These are phyloP conservation scores for Porites rus DNA, from an alignment of 92 coral and sea anemone species.

Conservation along the genomic window DNA sequence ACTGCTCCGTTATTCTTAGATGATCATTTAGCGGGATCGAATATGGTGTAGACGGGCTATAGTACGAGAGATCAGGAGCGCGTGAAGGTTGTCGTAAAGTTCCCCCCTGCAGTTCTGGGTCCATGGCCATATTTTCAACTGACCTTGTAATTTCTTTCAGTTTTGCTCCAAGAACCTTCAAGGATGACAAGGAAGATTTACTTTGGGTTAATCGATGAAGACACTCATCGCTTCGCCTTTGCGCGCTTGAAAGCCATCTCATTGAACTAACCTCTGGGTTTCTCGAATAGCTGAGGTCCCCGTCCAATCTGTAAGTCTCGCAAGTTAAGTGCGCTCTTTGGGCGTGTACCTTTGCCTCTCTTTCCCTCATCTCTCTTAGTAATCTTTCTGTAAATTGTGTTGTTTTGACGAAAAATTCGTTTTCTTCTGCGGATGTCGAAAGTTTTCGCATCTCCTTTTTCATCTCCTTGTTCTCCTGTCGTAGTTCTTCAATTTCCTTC, in stretches of 20 bases:
- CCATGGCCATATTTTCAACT: constrained; percentile 59
- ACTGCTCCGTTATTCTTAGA: neutral
- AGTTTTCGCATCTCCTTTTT: constrained; percentile 67
- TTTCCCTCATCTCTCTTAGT: constrained; percentile 69
- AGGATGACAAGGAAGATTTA: constrained; percentile 21
- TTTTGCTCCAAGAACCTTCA: constrained; percentile 56
- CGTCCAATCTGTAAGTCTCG: neutral
- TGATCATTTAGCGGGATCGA: neutral
- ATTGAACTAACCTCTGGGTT: neutral
- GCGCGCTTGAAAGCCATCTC: neutral
- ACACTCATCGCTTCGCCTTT: neutral
- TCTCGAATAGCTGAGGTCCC: constrained; percentile 3
- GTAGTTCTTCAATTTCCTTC: constrained; percentile 69
- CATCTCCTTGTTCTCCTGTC: constrained; percentile 77
- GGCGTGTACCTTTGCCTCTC: constrained; percentile 40
- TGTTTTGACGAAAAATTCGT: constrained; percentile 61
- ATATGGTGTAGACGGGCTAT: neutral
- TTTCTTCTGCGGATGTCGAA: constrained; percentile 44
- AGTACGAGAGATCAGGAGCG: neutral
- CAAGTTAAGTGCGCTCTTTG: neutral
- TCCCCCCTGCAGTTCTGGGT: neutral
- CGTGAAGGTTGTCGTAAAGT: neutral
- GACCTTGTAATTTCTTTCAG: constrained; percentile 65
- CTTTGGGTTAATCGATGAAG: neutral
- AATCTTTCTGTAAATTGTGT: constrained; percentile 72